A percentile compares a stretch with the other conserved stretches of the same genome.
Evolutionary conservation across 2,113 vertebrate genomes (phyloP).

Genomic region (Lynx canadensis): DNA sequence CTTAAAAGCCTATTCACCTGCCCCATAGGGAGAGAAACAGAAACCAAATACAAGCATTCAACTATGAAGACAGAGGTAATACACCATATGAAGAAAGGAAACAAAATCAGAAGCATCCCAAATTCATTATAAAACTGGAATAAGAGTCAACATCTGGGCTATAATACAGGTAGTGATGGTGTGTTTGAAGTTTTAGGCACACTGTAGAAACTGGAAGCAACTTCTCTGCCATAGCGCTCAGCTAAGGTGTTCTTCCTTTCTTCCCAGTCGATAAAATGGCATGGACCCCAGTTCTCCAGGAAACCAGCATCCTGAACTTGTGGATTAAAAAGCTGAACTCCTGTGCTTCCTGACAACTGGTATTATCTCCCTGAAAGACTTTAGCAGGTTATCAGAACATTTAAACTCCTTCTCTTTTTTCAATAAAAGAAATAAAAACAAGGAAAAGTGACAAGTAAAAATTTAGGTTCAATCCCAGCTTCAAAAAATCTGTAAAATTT

Average conservation of each 20-base stretch:
- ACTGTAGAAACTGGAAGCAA: not conserved
- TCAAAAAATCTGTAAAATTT: not conserved
- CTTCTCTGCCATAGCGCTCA: fast-evolving
- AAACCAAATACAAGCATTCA: not conserved
- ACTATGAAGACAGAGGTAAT: not conserved
- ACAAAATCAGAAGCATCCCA: not conserved
- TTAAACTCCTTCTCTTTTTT: constrained; percentile 4
- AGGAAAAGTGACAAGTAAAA: not conserved
- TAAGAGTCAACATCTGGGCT: not conserved
- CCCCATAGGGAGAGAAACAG: not conserved
- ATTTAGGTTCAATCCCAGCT: not conserved
- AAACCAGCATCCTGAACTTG: not conserved
- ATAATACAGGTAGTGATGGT: fast-evolving
- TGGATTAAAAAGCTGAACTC: constrained; percentile 48
- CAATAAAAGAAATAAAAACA: constrained; percentile 23
- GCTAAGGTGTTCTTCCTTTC: fast-evolving
- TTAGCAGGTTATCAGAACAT: not conserved
- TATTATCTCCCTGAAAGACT: not conserved
- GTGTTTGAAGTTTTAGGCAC: fast-evolving
- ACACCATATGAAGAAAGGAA: not conserved
- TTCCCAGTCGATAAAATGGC: not conserved
- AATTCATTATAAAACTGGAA: not conserved
- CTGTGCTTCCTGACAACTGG: constrained; percentile 34
- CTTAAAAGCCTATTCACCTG: not conserved
- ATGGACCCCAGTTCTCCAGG: not conserved